These are phyloP conservation scores for Apis florea DNA, from an alignment of 1,140 invertebrate genomes.

Conservation along the genomic window DNA sequence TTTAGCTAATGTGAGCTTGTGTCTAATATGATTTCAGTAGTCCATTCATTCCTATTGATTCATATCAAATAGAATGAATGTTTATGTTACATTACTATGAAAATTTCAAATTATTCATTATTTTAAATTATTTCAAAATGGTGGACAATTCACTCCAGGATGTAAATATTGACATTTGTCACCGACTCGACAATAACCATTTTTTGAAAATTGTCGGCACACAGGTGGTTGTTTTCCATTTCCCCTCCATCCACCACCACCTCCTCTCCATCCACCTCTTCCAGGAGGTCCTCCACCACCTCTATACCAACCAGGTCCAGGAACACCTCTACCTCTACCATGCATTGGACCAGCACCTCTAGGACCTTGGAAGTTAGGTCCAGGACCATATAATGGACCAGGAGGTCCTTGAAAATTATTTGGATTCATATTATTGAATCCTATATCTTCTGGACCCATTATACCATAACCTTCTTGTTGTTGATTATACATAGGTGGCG, in stretches of 20 bases:
- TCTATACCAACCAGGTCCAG: slow-evolving; percentile 73
- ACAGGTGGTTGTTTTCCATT: slow-evolving; percentile 80
- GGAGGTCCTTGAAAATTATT: slow-evolving; percentile 73
- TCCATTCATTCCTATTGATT: background rate
- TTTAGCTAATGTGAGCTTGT: background rate
- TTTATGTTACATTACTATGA: background rate
- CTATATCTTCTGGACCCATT: slow-evolving; percentile 74
- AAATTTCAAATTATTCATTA: slow-evolving; percentile 17
- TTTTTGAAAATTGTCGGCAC: slow-evolving; percentile 89
- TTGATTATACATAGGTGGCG: slow-evolving; percentile 81
- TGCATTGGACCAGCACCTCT: slow-evolving; percentile 80
- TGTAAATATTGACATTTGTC: slow-evolving; percentile 90
- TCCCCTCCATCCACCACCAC: slow-evolving; percentile 76
- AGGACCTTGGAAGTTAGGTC: slow-evolving; percentile 77
- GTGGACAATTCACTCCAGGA: slow-evolving; percentile 85
- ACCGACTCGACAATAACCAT: slow-evolving; percentile 87
- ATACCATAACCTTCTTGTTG: slow-evolving; percentile 71
- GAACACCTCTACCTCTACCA: slow-evolving; percentile 78
- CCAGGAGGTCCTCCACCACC: slow-evolving; percentile 65
- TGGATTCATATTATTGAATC: slow-evolving; percentile 68
- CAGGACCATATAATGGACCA: slow-evolving; percentile 71
- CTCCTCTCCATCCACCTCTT: slow-evolving; percentile 79
- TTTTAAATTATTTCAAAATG: slow-evolving; percentile 67
- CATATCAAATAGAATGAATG: slow-evolving; percentile 5
- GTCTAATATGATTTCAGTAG: background rate